Base-by-base conservation (phyloP, 2,797 vertebrate species). In the Enteromius argenteus region DNA sequence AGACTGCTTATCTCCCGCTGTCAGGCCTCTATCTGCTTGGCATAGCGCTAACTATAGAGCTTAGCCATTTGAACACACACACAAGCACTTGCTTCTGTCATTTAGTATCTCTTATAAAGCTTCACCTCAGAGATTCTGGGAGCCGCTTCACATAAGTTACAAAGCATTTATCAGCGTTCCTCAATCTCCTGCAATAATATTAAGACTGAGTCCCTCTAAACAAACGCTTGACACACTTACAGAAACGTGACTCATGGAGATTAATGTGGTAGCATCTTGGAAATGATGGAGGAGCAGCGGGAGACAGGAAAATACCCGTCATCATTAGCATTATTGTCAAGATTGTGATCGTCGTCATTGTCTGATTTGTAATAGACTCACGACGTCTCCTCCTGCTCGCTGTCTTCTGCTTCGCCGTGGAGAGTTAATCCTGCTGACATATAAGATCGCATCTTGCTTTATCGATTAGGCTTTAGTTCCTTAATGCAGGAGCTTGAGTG, bases 371-470 rank as follows among this genome's bases (percentile, higher is more conserved):
- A 78, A 78, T 49, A 46, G 74, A 84, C 66, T 60, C 66, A 51
- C 14, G 0, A 35, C 5, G 23, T 60, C 53, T 60, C 53, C 53
- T 53, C 21, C 19, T 37, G 11, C 23, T 32, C 4, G 1, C 15
- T 35, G 6, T 76, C 37, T 68, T 17, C 37, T 44, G 11, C 73
- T 72, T 56, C 81, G 81, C 67, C 2, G 9, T 37, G 7, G 8
- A 5, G 23, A 56, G 35, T 81, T 86, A 87, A 86, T 87, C 83
- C 86, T 69, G 39, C 46, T 85, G 86, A 86, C 85, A 90, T 86
- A 86, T 79, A 83, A 84, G 78, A 86, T 87, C 7, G 17, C 80
- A 84, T 85, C 77, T 83, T 39, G 58, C 46, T 85, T 66, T 37
- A 85, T 85, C 73, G 81, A 88, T 73, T 75, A 74, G 46, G 58